A percentile compares a stretch with the other conserved stretches of the same genome.
phyloP scores from a whole-genome alignment of 2,797 vertebrate genomes.

The Manis pentadactyla region DNA sequence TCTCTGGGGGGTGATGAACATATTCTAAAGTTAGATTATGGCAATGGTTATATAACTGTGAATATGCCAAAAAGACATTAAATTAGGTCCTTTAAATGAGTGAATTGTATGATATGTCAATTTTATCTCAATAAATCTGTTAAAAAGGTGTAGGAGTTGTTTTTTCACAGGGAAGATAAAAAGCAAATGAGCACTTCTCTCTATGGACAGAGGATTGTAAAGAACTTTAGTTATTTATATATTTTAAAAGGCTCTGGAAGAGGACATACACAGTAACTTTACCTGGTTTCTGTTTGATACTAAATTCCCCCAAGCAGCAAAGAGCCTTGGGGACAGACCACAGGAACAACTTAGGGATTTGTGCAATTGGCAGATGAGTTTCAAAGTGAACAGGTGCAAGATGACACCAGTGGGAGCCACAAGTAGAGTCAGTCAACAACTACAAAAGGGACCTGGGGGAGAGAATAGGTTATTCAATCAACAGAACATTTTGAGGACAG shows the following conservation, averaged over 20 bases:
- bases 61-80: neutral
- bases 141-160: conserved; percentile 13
- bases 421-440: neutral
- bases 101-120: neutral
- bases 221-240: neutral
- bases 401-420: neutral
- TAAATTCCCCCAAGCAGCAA: conserved; percentile 9
- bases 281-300: neutral
- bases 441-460: neutral
- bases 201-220: neutral
- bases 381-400: conserved; percentile 7
- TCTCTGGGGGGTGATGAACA: conserved; percentile 18
- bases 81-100: neutral
- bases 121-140: conserved; percentile 16
- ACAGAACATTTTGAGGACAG: neutral
- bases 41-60: neutral
- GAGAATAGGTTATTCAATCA: neutral
- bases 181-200: conserved; percentile 22
- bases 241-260: neutral
- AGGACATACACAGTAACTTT: neutral
- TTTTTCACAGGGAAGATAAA: neutral
- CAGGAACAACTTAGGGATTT: neutral
- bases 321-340: neutral
- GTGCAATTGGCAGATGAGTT: neutral
- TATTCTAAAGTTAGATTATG: conserved; percentile 32